phyloP scores from a whole-genome alignment of 2,888 invertebrate genomes.

The Aspidiotus destructor region DNA sequence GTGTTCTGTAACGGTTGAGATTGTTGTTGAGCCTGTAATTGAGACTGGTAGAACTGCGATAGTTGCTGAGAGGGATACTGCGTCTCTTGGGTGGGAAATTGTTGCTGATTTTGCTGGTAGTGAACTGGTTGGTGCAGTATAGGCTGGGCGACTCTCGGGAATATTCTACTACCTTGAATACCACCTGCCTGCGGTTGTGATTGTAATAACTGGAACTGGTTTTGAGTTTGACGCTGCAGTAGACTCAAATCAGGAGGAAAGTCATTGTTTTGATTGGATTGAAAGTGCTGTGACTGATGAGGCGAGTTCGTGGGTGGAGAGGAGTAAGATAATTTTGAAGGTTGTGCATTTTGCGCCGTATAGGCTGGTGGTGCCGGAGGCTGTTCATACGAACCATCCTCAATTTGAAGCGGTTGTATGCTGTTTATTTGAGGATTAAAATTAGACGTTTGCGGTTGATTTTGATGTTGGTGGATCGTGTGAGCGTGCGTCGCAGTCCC shows the following conservation, averaged over 20 bases:
- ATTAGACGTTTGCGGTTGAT: conserved; percentile 8
- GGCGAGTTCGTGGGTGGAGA: conserved; percentile 35
- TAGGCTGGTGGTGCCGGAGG: conserved; percentile 39
- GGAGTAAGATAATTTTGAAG: conserved; percentile 37
- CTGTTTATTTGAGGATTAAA: background rate
- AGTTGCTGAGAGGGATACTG: conserved; percentile 33
- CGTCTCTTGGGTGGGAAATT: conserved; percentile 35
- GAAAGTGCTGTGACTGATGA: conserved; percentile 38
- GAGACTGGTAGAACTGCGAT: conserved; percentile 32
- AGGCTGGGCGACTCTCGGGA: conserved; percentile 20
- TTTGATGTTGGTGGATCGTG: conserved; percentile 6
- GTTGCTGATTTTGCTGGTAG: conserved; percentile 34
- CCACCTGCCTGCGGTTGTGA: conserved; percentile 40
- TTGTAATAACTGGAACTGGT: conserved; percentile 38
- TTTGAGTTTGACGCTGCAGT: conserved; percentile 36
- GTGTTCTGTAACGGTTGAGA: background rate
- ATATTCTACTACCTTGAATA: conserved; percentile 11
- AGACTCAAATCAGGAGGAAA: conserved; percentile 40
- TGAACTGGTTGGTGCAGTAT: conserved; percentile 25
- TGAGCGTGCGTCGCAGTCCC: background rate
- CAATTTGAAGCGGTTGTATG: conserved; percentile 17
- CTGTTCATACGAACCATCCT: conserved; percentile 29
- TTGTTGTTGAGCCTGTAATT: background rate
- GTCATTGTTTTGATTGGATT: conserved; percentile 43
- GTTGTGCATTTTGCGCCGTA: conserved; percentile 40